Conservation (phyloP, 2,113 vertebrate genomes). For the Coptodon rendalli region DNA sequence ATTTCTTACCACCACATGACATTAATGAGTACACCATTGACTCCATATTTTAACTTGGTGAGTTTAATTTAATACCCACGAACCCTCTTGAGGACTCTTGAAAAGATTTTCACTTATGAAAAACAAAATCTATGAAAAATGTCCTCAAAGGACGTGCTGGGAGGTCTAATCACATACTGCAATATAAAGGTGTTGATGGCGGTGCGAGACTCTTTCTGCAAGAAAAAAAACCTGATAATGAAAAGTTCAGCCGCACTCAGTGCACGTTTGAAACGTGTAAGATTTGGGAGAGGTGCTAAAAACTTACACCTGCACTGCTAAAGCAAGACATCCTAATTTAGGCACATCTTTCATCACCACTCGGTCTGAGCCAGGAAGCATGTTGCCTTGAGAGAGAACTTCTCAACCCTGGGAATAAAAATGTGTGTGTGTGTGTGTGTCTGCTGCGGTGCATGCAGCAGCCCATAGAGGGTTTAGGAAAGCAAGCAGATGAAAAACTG, state of each 20-base stretch:
- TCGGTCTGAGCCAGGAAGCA: not conserved
- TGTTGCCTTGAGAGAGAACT: not conserved
- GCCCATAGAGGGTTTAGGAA: not conserved
- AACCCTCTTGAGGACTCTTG: not conserved
- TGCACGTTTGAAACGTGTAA: constrained; percentile 10
- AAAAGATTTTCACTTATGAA: not conserved
- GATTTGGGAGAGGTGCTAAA: constrained; percentile 19
- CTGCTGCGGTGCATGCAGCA: not conserved
- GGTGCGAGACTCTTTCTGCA: not conserved
- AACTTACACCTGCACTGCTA: constrained; percentile 21
- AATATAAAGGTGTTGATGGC: constrained; percentile 6
- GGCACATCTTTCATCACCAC: constrained; percentile 28
- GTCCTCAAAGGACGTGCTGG: not conserved
- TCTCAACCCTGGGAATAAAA: not conserved
- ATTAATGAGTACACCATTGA: not conserved
- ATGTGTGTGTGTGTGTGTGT: not conserved
- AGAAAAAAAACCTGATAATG: not conserved
- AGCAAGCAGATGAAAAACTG: not conserved
- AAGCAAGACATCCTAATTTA: constrained; percentile 41
- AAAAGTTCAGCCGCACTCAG: constrained; percentile 3
- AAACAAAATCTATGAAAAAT: not conserved
- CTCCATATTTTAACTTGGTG: not conserved
- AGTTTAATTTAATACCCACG: not conserved
- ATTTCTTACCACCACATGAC: not conserved
- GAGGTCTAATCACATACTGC: not conserved